Base-by-base conservation (phyloP, 2,888 invertebrate genomes). In the Scaptomyza flava region DNA sequence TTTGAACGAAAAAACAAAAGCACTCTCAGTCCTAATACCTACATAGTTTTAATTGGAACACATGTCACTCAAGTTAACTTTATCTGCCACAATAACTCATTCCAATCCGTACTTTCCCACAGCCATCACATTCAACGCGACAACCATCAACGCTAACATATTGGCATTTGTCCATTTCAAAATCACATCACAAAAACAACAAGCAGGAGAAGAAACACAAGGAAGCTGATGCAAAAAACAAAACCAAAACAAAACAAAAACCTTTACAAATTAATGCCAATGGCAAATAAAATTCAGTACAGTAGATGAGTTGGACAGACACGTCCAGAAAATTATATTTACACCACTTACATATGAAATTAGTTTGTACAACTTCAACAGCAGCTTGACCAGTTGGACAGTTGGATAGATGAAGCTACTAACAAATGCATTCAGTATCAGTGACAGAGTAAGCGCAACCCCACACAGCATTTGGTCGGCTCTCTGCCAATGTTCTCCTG, bases 331-430 rank as follows among this genome's bases (percentile, higher is more conserved):
- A 88, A 88, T 85, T 88, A 76, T 89, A 77, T 89, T 87, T 90
- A 80, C 83, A 88, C 87, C 81, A 88, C 89, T 89, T 82, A 89
- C 89, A 88, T 87, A 80, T 86, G 72, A 89, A 90, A 90, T 89
- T 88, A 89, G 89, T 90, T 89, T 83, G 85, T 83, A 87, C 85
- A 84, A 87, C 59, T 78, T 76, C 81, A 67, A 53, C 67, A 63
- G 61, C 58, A 67, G 60, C 67, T 51, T 60, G 48, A 54, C 43
- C 11, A n/a, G 1, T 36, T n/a, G 47, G 65, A 65, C 62, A 50
- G 33, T 11, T 47, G 46, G 54, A 58, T 67, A 43, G 34, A 11
- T 45, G 23, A 23, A 43, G 20, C n/a, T 27, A 45, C 47, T 14
- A 42, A 30, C 38, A 57, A 61, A 61, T 48, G 61, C 71, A 60